phyloP scores from a whole-genome alignment of 2,113 vertebrate genomes.

The Typhlomys cinereus region DNA sequence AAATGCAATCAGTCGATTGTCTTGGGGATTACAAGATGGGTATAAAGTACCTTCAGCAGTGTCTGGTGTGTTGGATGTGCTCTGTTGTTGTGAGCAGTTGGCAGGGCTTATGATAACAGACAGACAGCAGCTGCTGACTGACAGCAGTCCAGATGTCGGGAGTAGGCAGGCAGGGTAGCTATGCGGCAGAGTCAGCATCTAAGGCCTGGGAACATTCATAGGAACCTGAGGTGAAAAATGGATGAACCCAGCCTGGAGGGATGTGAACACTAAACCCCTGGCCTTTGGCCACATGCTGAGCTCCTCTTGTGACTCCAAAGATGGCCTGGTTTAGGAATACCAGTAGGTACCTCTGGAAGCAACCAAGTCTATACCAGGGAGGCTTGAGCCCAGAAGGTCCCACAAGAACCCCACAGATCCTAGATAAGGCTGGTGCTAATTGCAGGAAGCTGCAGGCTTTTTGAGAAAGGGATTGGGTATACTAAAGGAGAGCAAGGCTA shows the following conservation, averaged over 20 bases:
- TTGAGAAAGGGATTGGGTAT: background rate
- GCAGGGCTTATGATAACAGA: background rate
- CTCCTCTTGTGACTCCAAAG: background rate
- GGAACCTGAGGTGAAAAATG: background rate
- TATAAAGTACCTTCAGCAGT: background rate
- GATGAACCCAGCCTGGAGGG: too few relatives aligned
- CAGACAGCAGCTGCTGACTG: background rate
- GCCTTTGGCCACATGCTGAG: too few relatives aligned
- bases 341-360: background rate
- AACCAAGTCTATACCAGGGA: background rate
- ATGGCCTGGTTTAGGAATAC: background rate
- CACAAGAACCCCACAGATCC: background rate
- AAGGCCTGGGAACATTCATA: background rate
- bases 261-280: background rate
- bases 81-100: background rate
- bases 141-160: background rate
- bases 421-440: background rate
- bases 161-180: background rate
- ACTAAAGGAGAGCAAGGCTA: background rate
- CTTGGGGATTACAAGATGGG: background rate
- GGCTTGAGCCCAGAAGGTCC: background rate
- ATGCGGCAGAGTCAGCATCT: background rate
- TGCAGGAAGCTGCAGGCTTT: background rate
- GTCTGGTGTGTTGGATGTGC: fast-evolving
- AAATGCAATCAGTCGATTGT: background rate